These are phyloP conservation scores for Oscarella lobularis DNA, from an alignment of 37 sponge, comb jelly and placozoan species.

Conservation along the genomic window DNA sequence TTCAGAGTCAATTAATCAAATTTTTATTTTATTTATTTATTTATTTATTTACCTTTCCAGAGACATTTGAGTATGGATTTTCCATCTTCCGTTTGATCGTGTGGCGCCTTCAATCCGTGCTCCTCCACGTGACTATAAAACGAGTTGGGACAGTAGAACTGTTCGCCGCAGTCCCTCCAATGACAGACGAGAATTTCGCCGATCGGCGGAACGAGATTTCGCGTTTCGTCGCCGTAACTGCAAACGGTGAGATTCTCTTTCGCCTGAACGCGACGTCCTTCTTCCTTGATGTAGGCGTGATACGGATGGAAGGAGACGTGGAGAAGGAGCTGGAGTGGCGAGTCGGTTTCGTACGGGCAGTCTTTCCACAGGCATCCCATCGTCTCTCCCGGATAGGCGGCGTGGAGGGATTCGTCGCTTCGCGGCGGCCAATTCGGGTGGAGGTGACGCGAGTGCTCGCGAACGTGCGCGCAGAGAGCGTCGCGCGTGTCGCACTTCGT, in stretches of 20 bases:
- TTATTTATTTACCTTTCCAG: background rate
- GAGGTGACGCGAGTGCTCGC: background rate
- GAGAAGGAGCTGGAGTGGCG: background rate
- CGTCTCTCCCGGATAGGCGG: no score
- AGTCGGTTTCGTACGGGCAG: background rate
- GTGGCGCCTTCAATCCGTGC: background rate
- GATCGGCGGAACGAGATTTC: background rate
- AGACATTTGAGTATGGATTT: background rate
- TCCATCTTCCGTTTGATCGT: background rate
- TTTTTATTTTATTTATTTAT: no score
- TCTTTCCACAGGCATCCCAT: background rate
- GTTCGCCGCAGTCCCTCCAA: background rate
- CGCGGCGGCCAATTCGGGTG: no score
- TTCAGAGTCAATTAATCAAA: no score
- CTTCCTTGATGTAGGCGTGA: background rate
- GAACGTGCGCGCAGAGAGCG: background rate
- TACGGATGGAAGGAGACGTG: conserved; percentile 6
- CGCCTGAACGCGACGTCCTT: background rate
- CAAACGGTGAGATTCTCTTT: background rate
- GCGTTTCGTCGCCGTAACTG: background rate
- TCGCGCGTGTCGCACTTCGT: background rate
- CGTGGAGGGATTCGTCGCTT: no score
- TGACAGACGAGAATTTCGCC: background rate
- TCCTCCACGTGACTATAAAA: background rate
- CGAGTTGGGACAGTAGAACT: background rate